These are phyloP conservation scores for Pollenia labialis DNA, from an alignment of 2,888 invertebrate species.

Conservation along the genomic window DNA sequence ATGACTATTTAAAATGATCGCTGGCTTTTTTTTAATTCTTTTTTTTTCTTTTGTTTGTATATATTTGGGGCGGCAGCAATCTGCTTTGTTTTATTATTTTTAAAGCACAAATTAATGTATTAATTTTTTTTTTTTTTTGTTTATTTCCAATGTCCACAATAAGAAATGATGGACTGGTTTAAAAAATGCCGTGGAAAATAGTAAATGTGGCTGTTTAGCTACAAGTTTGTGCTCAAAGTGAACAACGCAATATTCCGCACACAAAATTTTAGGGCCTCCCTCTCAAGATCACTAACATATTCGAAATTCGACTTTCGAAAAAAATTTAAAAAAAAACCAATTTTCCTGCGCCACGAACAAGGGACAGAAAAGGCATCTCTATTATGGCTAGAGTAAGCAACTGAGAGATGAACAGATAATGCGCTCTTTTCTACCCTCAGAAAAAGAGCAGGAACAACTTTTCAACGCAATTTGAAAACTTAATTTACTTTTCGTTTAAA, in stretches of 20 bases:
- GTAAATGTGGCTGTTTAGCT: constrained; percentile 80
- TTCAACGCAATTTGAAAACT: constrained; percentile 5
- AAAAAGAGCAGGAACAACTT: neutral
- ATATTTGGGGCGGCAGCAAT: constrained; percentile 55
- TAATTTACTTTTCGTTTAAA: constrained; percentile 24
- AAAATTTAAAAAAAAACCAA: neutral
- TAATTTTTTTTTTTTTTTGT: constrained; percentile 36
- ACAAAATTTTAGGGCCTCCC: constrained; percentile 50
- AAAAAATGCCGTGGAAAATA: constrained; percentile 80
- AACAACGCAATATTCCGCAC: constrained; percentile 70
- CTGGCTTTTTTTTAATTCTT: constrained; percentile 38
- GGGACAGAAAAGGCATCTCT: neutral
- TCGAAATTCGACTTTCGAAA: constrained; percentile 68
- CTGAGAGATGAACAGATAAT: neutral
- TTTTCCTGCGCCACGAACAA: neutral
- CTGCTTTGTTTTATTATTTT: constrained; percentile 54
- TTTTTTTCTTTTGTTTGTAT: constrained; percentile 65
- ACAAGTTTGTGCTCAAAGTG: constrained; percentile 82
- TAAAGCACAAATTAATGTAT: constrained; percentile 41
- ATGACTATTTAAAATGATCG: constrained; percentile 47
- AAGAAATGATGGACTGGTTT: constrained; percentile 51
- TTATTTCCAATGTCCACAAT: constrained; percentile 60
- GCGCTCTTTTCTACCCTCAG: neutral
- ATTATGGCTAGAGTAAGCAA: neutral
- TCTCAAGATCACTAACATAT: constrained; percentile 38